These are phyloP conservation scores for Drosophila rellima DNA, from an alignment of 2,888 invertebrate species.

Conservation along the genomic window DNA sequence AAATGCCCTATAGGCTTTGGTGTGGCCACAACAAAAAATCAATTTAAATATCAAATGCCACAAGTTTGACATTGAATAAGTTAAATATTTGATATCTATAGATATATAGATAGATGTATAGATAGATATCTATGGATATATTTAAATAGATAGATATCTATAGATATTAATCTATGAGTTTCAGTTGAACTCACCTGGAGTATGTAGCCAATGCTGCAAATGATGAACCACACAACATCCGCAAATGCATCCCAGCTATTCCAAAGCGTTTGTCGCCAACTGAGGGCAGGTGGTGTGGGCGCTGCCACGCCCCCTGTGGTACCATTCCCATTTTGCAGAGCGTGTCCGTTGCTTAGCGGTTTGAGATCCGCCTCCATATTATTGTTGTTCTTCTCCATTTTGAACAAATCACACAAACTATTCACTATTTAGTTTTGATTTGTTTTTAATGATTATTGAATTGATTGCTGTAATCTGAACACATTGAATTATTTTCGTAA, in stretches of 20 bases:
- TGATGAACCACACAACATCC: conserved; percentile 83
- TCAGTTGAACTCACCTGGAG: conserved; percentile 40
- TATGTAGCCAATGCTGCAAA: conserved; percentile 84
- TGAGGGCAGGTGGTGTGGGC: conserved; percentile 6
- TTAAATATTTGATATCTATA: conserved; percentile 7
- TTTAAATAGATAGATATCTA: no score
- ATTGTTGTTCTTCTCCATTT: conserved; percentile 82
- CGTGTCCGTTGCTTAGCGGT: conserved; percentile 37
- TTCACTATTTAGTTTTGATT: conserved; percentile 31
- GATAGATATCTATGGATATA: background rate
- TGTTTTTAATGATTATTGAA: conserved; percentile 11
- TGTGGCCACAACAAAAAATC: conserved; percentile 6
- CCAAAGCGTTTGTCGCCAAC: conserved; percentile 60
- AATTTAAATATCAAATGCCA: conserved; percentile 3
- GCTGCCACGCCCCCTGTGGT: conserved; percentile 30
- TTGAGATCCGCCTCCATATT: conserved; percentile 44
- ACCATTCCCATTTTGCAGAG: conserved; percentile 57
- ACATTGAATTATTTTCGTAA: conserved; percentile 41
- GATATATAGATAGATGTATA: no score
- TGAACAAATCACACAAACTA: conserved; percentile 35
- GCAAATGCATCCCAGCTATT: conserved; percentile 79
- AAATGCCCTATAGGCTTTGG: conserved; percentile 19
- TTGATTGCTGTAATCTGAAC: conserved; percentile 32
- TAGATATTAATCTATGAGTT: background rate
- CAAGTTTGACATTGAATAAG: conserved; percentile 25